Evolutionary conservation across 2,113 vertebrate species (phyloP), one percentile per base, ranked within the genome.

Genomic region (Aegithalos caudatus): DNA sequence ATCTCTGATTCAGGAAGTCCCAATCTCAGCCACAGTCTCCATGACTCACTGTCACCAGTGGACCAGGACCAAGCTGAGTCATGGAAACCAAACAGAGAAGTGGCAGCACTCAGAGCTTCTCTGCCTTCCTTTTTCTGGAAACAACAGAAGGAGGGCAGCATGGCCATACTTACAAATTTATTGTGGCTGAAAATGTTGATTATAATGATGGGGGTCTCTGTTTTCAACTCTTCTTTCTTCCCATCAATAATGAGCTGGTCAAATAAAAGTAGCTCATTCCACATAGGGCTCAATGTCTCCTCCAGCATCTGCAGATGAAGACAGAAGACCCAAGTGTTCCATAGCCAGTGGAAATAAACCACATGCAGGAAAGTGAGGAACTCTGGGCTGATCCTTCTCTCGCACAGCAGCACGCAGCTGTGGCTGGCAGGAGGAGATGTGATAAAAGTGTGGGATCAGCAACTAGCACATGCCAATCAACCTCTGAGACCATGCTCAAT

Each of bases 201-300:
- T 92, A 98, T 95, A 94, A 99, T 37, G 12, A 99, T 91, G 0
- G 99, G 99, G 0, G 98, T 98, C 91, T 99, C 99, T 48, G 97
- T 97, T 81, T 97, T 98, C 74, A 99, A 92, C 10, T 99, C 98
- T 28, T 99, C 98, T 87, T 97, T 98, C 33, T 97, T 98, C 61
- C 99, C 99, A 38, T 99, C 99, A 64, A 99, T 93, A 3, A 99
- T 97, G 40, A 99, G 97, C 96, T 98, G 98, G 70, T 99, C 98
- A 81, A 99, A 99, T 53, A 99, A 64, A 95, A 99, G 94, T 76
- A 99, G 97, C 71, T 99, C 98, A 23, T 98, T 98, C 99, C 99
- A 99, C 95, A 99, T 98, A 4, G 99, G 99, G 71, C 99, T 99
- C 81, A 99, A 97, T 0, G 98, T 99, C 82, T 99, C 98, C 51